Conservation (phyloP, 2,888 invertebrate species). For the Hecatera dysodea region DNA sequence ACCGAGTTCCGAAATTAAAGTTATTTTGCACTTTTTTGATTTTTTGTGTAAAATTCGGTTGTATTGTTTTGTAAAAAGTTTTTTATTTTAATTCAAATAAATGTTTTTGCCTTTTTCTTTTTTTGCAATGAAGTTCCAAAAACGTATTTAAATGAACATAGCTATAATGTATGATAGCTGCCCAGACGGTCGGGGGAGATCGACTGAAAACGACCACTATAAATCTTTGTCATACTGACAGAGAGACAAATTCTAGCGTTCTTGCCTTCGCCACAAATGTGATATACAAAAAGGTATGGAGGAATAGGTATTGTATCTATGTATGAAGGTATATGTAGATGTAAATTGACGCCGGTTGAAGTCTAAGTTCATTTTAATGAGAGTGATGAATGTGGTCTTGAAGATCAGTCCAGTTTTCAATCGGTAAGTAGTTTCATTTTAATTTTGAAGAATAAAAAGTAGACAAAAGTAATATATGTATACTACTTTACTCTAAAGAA, state of each 20-base stretch:
- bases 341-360: not conserved
- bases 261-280: slow-evolving; percentile 49
- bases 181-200: slow-evolving; percentile 56
- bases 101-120: not conserved
- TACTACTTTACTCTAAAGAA: not conserved
- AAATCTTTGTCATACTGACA: slow-evolving; percentile 81
- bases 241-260: slow-evolving; percentile 77
- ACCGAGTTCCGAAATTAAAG: too few relatives aligned
- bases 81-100: not conserved
- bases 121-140: not conserved
- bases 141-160: slow-evolving; percentile 48
- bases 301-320: not conserved
- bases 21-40: too few relatives aligned
- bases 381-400: slow-evolving; percentile 2
- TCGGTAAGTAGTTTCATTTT: not conserved
- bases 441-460: not conserved
- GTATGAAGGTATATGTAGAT: not conserved
- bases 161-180: slow-evolving; percentile 58
- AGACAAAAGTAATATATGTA: not conserved
- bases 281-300: not conserved
- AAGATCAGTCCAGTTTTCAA: not conserved
- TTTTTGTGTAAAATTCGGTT: too few relatives aligned
- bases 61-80: too few relatives aligned
- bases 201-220: slow-evolving; percentile 70
- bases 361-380: not conserved